These are phyloP conservation scores for Hypocryptadius cinnamomeus DNA, from an alignment of 2,113 vertebrate genomes.

Conservation along the genomic window DNA sequence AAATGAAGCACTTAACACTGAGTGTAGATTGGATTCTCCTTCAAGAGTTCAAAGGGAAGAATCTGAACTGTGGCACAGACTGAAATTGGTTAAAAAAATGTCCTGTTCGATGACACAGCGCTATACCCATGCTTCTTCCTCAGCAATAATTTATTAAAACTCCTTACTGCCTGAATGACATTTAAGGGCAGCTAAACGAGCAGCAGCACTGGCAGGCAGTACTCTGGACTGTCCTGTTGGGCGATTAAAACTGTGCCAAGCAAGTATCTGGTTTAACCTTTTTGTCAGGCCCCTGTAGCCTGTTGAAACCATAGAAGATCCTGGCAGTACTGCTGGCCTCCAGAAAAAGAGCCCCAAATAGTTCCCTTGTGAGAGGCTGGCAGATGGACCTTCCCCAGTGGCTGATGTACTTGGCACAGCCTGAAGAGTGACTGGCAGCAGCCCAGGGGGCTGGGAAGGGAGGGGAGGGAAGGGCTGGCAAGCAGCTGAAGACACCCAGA, in stretches of 20 bases:
- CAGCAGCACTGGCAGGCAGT: background rate
- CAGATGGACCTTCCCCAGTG: slow-evolving; percentile 5
- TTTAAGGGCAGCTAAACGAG: background rate
- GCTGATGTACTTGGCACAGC: slow-evolving; percentile 10
- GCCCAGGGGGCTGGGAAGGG: too few species aligned
- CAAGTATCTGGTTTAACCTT: slow-evolving; percentile 39
- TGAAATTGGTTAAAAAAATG: background rate
- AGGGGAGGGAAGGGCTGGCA: background rate
- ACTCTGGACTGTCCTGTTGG: background rate
- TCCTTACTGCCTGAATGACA: background rate
- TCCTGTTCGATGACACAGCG: background rate
- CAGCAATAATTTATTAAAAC: background rate
- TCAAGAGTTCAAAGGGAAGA: background rate
- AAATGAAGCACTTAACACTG: background rate
- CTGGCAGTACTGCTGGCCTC: slow-evolving; percentile 7
- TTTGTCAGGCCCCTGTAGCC: background rate
- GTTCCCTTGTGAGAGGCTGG: background rate
- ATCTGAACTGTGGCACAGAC: background rate
- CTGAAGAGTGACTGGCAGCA: slow-evolving; percentile 5
- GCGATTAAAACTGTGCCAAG: slow-evolving; percentile 6
- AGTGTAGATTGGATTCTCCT: background rate
- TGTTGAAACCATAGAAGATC: background rate
- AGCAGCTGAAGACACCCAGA: background rate
- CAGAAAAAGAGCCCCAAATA: background rate
- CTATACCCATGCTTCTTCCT: background rate